phyloP scores from a whole-genome alignment of 2,888 invertebrate species.

The Orthosia gracilis region DNA sequence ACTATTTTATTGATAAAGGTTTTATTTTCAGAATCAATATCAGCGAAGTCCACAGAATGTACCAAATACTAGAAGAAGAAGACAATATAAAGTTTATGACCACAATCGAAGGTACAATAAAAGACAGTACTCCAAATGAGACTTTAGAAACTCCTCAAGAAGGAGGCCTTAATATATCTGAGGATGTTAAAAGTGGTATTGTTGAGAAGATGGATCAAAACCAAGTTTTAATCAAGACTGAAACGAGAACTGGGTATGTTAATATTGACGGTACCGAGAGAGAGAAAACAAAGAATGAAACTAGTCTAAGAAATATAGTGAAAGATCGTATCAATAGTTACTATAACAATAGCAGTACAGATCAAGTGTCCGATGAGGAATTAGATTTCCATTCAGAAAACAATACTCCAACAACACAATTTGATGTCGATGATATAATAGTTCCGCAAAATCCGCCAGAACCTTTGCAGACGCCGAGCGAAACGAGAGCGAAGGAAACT shows the following conservation, averaged over 20 bases:
- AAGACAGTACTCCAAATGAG: conserved; percentile 68
- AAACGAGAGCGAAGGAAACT: conserved; percentile 80
- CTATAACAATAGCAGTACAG: conserved; percentile 73
- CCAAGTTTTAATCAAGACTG: conserved; percentile 85
- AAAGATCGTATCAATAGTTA: conserved; percentile 81
- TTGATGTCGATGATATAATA: conserved; percentile 86
- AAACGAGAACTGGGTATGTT: conserved; percentile 86
- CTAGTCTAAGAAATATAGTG: conserved; percentile 78
- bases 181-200: conserved; percentile 47
- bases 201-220: conserved; percentile 71
- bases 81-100: conserved; percentile 87
- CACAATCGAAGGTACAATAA: conserved; percentile 80
- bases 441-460: conserved; percentile 74
- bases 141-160: conserved; percentile 44
- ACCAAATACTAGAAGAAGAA: conserved; percentile 88
- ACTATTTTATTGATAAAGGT: no score
- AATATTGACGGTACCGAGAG: conserved; percentile 87
- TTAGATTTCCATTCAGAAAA: conserved; percentile 51
- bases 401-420: conserved; percentile 48
- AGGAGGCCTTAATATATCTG: conserved; percentile 33
- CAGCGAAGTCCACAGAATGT: conserved; percentile 87
- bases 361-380: conserved; percentile 65
- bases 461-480: conserved; percentile 79
- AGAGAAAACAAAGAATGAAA: conserved; percentile 82
- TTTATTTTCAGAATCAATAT: conserved; percentile 82